phyloP scores from a whole-genome alignment of 2,113 vertebrate genomes.

The Vulpes lagopus region DNA sequence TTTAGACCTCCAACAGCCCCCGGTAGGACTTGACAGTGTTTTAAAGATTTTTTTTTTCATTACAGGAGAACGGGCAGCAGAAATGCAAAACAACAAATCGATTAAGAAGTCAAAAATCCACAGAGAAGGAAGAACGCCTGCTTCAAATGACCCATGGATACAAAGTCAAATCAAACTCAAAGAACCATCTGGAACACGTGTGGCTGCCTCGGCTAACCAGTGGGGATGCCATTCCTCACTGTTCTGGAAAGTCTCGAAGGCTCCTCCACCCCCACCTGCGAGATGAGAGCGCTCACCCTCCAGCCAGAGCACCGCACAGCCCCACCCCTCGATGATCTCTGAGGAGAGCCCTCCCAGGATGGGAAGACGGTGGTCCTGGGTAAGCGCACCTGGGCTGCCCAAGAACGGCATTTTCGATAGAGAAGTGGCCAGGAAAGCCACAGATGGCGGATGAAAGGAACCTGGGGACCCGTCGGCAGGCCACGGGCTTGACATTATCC shows the following conservation, averaged over 20 bases:
- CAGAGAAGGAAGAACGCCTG: background rate
- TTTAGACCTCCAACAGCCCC: background rate
- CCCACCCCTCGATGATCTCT: background rate
- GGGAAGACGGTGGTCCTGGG: background rate
- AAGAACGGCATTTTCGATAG: too few relatives aligned
- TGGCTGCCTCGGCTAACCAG: background rate
- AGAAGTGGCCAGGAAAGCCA: too few relatives aligned
- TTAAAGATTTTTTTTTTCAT: background rate
- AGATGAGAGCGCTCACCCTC: background rate
- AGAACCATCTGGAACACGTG: background rate
- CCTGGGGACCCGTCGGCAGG: too few relatives aligned
- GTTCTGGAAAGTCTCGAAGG: background rate
- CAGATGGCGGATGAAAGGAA: too few relatives aligned
- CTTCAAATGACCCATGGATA: background rate
- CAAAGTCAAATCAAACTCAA: background rate
- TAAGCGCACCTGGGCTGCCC: too few relatives aligned
- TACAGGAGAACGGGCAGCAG: background rate
- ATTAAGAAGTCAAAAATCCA: background rate
- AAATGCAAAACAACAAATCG: background rate
- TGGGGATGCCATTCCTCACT: background rate
- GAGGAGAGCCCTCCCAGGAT: background rate
- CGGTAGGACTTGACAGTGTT: background rate
- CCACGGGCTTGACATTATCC: too few relatives aligned
- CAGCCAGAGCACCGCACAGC: background rate
- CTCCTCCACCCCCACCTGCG: too few relatives aligned